Evolutionary conservation across 2,113 vertebrate species (phyloP).

Genomic region (Daphoenositta chrysoptera): DNA sequence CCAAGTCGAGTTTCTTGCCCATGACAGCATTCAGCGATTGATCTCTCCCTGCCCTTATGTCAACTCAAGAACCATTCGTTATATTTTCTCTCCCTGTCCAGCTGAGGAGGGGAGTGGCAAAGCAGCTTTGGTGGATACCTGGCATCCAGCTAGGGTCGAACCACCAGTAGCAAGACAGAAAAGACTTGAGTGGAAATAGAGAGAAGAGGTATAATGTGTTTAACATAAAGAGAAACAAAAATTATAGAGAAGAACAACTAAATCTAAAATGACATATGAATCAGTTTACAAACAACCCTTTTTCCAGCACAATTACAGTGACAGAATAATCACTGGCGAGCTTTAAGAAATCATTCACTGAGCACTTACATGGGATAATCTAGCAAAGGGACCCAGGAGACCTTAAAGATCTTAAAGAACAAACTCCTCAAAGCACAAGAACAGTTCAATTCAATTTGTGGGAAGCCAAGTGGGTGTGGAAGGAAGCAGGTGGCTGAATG

Average conservation of each 20-base stretch:
- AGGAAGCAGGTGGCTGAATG: background rate
- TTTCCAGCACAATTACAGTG: constrained; percentile 12
- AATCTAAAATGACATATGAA: constrained; percentile 25
- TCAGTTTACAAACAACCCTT: constrained; percentile 45
- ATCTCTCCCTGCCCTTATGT: background rate
- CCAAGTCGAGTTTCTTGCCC: background rate
- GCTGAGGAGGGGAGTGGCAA: background rate
- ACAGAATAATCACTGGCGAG: constrained; percentile 50
- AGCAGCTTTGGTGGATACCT: background rate
- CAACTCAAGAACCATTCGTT: background rate
- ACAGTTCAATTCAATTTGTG: background rate
- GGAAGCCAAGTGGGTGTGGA: background rate
- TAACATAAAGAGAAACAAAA: constrained; percentile 31
- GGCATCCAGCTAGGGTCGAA: background rate
- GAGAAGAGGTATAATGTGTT: background rate
- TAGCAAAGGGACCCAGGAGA: constrained; percentile 30
- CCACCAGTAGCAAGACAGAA: background rate
- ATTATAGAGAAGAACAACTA: constrained; percentile 18
- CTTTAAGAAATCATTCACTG: constrained; percentile 47
- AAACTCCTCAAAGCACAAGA: constrained; percentile 16
- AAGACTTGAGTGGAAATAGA: background rate
- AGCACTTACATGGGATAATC: constrained; percentile 41
- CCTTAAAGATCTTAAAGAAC: constrained; percentile 35
- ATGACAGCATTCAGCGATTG: background rate
- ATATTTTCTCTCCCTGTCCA: background rate